These are phyloP conservation scores for Agriopis marginaria DNA, from an alignment of 2,888 invertebrate species.

Conservation along the genomic window DNA sequence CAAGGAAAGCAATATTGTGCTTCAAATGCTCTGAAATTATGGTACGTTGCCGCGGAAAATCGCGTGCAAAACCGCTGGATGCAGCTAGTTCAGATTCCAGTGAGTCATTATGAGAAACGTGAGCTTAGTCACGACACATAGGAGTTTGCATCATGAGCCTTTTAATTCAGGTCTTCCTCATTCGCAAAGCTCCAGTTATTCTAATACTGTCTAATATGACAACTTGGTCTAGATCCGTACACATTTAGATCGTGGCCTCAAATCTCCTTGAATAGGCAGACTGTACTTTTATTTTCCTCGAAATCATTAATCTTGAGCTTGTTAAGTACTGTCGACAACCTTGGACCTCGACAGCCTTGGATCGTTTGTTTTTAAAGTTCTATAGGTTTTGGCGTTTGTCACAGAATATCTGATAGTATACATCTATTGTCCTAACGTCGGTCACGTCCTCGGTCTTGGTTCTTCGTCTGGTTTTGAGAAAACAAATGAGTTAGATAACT, in stretches of 20 bases:
- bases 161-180: conserved; percentile 37
- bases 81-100: conserved; percentile 2
- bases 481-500: conserved; percentile 7
- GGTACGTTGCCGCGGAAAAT: too few species aligned
- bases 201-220: neutral
- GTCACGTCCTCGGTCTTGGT: conserved; percentile 2
- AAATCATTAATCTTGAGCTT: conserved; percentile 15
- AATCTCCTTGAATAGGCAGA: neutral
- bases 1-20: too few species aligned
- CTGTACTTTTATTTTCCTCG: conserved; percentile 11
- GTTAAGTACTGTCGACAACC: conserved; percentile 7
- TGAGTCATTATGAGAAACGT: conserved; percentile 30
- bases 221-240: neutral
- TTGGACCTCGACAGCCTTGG: conserved; percentile 15
- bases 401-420: neutral
- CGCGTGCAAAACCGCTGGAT: too few species aligned
- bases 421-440: conserved; percentile 11
- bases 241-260: conserved; percentile 9
- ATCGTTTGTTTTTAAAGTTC: conserved; percentile 13
- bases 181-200: conserved; percentile 21
- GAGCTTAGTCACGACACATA: conserved; percentile 40
- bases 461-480: conserved; percentile 5
- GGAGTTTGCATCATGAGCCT: conserved; percentile 34
- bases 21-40: too few species aligned
- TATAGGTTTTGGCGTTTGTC: conserved; percentile 3